Base-by-base conservation (phyloP, 2,113 vertebrate genomes). In the Indicator maculatus region DNA sequence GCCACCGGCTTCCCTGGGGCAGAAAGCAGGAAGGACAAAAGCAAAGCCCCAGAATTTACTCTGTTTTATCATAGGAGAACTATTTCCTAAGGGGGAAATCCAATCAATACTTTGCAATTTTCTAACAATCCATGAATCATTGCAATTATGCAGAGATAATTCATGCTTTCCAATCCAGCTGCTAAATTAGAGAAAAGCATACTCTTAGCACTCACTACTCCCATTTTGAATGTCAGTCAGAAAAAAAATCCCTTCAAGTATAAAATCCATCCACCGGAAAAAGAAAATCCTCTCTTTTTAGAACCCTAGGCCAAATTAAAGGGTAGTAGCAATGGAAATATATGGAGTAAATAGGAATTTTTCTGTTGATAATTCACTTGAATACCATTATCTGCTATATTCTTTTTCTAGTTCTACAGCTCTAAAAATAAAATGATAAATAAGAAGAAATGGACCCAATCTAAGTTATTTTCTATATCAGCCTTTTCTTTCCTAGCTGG, bases 21-120 rank as follows among this genome's bases (percentile, higher is more conserved):
- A 80, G 58, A 88, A 94, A 31, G 64, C 55, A 94, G 65, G 27
- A 41, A 83, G 67, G 93, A 94, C 91, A 76, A 95, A 93, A 95
- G 78, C 16, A 4, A 73, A 96, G 44, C n/a, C 69, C 74, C 72
- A 92, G 58, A 90, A 90, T 36, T 30, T 75, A 33, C 27, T 73
- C 33, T 76, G 60, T 79, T 95, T 79, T 75, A 87, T 90, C 90
- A 94, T 60, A 93, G 85, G 88, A 96, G 91, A 90, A 94, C 70
- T 78, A 74, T 83, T 94, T 97, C 95, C 88, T 64, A n/a, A 59
- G 92, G 95, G 89, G 78, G 66, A 96, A 88, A 91, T 86, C 65
- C 60, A 96, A 94, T 97, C 97, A 96, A 93, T 97, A 94, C 69
- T 96, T 96, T 78, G 80, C 92, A 94, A 91, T 95, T 97, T 94